Percentiles rank a stretch among this genome's conserved stretches.
phyloP scores from a whole-genome alignment of 1,140 invertebrate species.

The Bombus breviceps region DNA sequence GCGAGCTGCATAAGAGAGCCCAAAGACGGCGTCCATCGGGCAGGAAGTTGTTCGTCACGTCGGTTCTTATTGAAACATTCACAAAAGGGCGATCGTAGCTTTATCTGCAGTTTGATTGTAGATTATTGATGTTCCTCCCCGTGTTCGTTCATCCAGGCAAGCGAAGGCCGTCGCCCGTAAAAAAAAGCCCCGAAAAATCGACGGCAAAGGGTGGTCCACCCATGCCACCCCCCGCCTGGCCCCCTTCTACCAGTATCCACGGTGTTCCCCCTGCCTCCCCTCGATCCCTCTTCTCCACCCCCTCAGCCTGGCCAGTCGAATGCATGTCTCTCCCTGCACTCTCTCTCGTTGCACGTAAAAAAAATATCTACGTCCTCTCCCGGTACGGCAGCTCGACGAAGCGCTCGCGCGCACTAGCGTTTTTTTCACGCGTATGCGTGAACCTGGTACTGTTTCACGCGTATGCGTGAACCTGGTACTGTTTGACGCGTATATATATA shows the following conservation, averaged over 20 bases:
- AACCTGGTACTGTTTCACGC: conserved; percentile 43
- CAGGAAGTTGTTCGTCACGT: conserved; percentile 71
- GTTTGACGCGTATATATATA: conserved; percentile 52
- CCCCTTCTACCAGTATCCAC: conserved; percentile 44
- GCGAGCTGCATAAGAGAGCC: conserved; percentile 37
- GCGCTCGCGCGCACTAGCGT: conserved; percentile 37
- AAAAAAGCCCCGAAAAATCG: conserved; percentile 78
- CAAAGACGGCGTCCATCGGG: conserved; percentile 29
- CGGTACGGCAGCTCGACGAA: conserved; percentile 38
- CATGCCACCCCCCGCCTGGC: conserved; percentile 44
- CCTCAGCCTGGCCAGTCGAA: conserved; percentile 65
- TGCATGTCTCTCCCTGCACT: conserved; percentile 74
- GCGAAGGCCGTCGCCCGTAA: conserved; percentile 79
- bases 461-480: conserved; percentile 47
- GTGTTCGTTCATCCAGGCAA: conserved; percentile 78
- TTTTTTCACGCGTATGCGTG: conserved; percentile 62
- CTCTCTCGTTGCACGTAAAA: conserved; percentile 75
- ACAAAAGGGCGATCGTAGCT: conserved; percentile 82
- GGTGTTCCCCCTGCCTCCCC: background rate
- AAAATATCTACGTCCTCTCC: conserved; percentile 75
- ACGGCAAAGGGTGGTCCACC: conserved; percentile 74
- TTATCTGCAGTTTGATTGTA: conserved; percentile 83
- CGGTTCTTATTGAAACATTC: conserved; percentile 80
- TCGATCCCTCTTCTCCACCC: conserved; percentile 41
- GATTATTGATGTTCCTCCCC: conserved; percentile 82